phyloP scores from a whole-genome alignment of 2,888 invertebrate species.

The Parnassius glacialis region DNA sequence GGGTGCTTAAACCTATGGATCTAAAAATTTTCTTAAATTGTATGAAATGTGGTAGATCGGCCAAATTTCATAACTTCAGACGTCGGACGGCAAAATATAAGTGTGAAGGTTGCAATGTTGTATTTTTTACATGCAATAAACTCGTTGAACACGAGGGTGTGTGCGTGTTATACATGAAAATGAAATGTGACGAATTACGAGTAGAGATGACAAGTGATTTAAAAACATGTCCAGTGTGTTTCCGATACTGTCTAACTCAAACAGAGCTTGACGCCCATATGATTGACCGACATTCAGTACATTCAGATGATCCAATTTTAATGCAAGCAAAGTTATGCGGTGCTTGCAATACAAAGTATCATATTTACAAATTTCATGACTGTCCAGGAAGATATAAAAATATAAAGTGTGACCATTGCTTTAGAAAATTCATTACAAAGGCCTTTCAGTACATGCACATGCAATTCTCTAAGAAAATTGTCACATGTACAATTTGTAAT shows the following conservation, averaged over 20 bases:
- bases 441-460: neutral
- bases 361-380: slow-evolving; percentile 3
- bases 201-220: neutral
- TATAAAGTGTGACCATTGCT: slow-evolving; percentile 1
- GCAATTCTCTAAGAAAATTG: neutral
- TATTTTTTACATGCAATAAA: neutral
- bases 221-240: neutral
- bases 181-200: neutral
- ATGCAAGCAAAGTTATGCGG: neutral
- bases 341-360: neutral
- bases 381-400: neutral
- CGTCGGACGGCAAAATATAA: neutral
- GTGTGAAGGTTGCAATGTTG: slow-evolving; percentile 1
- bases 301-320: neutral
- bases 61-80: neutral
- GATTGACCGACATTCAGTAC: neutral
- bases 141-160: neutral
- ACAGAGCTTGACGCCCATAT: neutral
- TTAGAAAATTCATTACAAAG: neutral
- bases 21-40: neutral
- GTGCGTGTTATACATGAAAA: slow-evolving; percentile 1
- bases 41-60: slow-evolving; percentile 1
- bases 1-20: neutral
- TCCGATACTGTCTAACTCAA: neutral
- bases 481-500: neutral